phyloP scores from a whole-genome alignment of 37 sponge, comb jelly and placozoan species.

The Petrosia ficiformis region DNA sequence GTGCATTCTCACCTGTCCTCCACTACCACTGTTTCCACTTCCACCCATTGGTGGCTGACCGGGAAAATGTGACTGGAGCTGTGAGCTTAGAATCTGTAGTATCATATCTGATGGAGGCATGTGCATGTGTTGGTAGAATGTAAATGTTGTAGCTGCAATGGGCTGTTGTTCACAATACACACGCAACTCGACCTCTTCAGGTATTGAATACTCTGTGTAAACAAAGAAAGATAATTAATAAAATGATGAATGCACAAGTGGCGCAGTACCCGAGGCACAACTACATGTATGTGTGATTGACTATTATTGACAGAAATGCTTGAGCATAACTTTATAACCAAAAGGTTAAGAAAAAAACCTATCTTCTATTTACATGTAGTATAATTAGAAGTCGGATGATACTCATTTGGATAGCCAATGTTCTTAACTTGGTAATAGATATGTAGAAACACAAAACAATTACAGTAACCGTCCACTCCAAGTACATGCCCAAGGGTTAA shows the following conservation, averaged over 20 bases:
- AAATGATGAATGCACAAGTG: background rate
- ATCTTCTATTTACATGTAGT: background rate
- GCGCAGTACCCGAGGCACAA: too few species aligned
- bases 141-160: constrained; percentile 53
- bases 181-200: constrained; percentile 49
- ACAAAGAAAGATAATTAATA: background rate
- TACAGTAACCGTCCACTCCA: too few species aligned
- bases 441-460: too few species aligned
- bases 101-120: constrained; percentile 32
- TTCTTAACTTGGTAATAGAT: too few species aligned
- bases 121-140: constrained; percentile 37
- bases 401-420: too few species aligned
- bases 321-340: background rate
- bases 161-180: constrained; percentile 39
- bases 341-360: background rate
- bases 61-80: constrained; percentile 31
- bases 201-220: constrained; percentile 14
- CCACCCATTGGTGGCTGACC: constrained; percentile 5
- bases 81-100: constrained; percentile 42
- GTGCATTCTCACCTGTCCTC: background rate
- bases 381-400: too few species aligned
- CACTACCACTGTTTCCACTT: background rate
- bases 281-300: too few species aligned
- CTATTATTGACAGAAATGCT: too few species aligned
- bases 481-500: too few species aligned